Conservation (phyloP, 2,797 vertebrate species). For the Nannoperca australis region DNA sequence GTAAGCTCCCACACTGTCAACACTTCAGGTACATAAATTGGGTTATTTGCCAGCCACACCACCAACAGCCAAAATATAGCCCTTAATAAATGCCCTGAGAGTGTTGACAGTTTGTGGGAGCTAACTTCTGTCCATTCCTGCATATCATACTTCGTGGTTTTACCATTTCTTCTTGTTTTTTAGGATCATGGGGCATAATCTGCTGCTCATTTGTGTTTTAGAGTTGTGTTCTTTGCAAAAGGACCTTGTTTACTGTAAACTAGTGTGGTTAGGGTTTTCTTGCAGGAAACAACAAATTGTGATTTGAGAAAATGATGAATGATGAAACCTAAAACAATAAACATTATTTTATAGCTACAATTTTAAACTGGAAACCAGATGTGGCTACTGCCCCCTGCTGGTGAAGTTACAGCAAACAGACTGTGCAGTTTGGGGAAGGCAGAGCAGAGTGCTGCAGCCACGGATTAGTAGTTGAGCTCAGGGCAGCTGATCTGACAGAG, state of each 20-base stretch:
- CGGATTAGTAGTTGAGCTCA: slow-evolving; percentile 66
- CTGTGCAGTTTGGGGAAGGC: background rate
- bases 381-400: slow-evolving; percentile 7
- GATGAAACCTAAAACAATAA: background rate
- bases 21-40: background rate
- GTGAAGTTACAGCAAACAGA: slow-evolving; percentile 6
- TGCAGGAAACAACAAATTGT: background rate
- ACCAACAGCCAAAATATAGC: background rate
- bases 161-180: background rate
- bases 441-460: slow-evolving; percentile 30
- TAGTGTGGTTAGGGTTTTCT: background rate
- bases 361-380: background rate
- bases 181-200: background rate
- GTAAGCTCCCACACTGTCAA: background rate
- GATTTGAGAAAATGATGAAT: background rate
- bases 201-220: background rate
- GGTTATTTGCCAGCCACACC: background rate
- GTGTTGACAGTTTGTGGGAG: slow-evolving; percentile 7
- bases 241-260: background rate
- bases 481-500: slow-evolving; percentile 72
- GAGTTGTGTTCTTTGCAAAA: background rate
- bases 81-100: background rate
- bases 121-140: background rate
- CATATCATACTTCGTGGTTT: background rate
- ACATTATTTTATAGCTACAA: background rate